phyloP scores from a whole-genome alignment of 2,797 vertebrate genomes.

The Merluccius polli region DNA sequence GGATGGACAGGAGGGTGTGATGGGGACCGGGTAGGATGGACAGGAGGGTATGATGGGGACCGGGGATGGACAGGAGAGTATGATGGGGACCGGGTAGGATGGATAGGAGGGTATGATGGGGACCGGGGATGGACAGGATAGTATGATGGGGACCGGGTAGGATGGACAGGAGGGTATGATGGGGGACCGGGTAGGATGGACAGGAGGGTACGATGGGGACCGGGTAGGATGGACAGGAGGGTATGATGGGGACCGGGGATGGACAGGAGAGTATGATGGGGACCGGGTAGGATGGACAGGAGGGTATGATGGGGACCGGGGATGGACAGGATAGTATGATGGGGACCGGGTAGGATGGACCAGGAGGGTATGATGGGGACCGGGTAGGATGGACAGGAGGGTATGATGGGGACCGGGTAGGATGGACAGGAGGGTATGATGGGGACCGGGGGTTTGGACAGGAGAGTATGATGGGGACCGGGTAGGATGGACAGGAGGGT shows the following conservation, averaged over 20 bases:
- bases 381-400: background rate
- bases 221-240: background rate
- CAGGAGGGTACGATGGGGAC: background rate
- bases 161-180: background rate
- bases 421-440: background rate
- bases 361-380: background rate
- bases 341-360: no score
- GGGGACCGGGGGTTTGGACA: no score
- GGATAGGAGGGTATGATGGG: background rate
- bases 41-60: background rate
- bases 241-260: background rate
- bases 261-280: background rate
- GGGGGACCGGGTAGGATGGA: no score
- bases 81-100: no score
- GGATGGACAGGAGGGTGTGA: background rate
- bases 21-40: background rate
- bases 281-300: slow-evolving; percentile 1
- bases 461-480: background rate
- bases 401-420: no score
- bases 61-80: background rate
- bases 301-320: background rate
- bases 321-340: background rate
- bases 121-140: background rate
- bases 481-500: background rate
- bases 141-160: no score